These are phyloP conservation scores for Drosophila kurseongensis DNA, from an alignment of 1,140 invertebrate genomes.

Conservation along the genomic window DNA sequence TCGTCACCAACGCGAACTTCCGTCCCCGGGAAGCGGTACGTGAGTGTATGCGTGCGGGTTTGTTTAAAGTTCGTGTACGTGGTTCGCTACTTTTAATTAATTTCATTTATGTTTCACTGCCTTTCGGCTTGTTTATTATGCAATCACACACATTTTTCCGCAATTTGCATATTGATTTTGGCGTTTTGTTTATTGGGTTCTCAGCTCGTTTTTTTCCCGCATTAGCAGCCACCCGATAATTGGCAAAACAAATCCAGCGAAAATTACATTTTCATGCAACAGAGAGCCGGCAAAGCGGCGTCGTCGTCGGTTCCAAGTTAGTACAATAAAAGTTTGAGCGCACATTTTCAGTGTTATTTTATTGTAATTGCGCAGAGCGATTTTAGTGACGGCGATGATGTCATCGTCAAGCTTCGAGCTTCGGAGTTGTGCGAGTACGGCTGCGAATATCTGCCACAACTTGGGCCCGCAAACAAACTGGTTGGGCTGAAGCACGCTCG, in stretches of 20 bases:
- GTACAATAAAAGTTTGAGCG: constrained; percentile 60
- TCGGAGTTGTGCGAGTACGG: constrained; percentile 57
- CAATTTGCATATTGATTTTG: constrained; percentile 72
- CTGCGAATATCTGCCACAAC: constrained; percentile 9
- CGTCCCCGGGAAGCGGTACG: constrained; percentile 10
- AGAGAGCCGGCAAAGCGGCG: constrained; percentile 30
- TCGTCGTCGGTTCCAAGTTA: constrained; percentile 20
- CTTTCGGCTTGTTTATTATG: constrained; percentile 67
- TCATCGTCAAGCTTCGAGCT: constrained; percentile 49
- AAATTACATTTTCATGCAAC: constrained; percentile 59
- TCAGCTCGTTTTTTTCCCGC: constrained; percentile 27
- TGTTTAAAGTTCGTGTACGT: constrained; percentile 63
- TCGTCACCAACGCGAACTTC: constrained; percentile 45
- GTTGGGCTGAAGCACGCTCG: constrained; percentile 49
- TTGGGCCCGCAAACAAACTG: constrained; percentile 56
- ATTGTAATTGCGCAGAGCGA: constrained; percentile 74
- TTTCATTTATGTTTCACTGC: constrained; percentile 55
- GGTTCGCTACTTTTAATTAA: constrained; percentile 61
- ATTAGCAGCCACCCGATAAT: constrained; percentile 60
- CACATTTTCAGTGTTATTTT: constrained; percentile 55
- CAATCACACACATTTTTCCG: constrained; percentile 67
- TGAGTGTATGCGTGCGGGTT: constrained; percentile 9
- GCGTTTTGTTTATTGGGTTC: constrained; percentile 73
- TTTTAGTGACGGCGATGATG: constrained; percentile 68
- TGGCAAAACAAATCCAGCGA: constrained; percentile 40